Base-by-base conservation (phyloP, 1,140 invertebrate species). In the Hypsibius dujardini region DNA sequence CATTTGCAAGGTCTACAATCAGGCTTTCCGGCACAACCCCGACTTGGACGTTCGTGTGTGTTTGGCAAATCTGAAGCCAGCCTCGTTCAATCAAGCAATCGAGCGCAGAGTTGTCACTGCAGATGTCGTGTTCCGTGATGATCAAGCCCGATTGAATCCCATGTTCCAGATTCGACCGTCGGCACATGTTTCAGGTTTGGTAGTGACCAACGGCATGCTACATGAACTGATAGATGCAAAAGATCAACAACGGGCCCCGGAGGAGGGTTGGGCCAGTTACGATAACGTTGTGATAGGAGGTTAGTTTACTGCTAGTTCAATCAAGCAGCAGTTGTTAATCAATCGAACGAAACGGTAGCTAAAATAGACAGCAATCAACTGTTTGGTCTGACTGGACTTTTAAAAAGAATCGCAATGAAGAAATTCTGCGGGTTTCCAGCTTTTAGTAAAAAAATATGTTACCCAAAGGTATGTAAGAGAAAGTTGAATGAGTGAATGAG, bases 201-300 rank as follows among this genome's bases (percentile, higher is more conserved):
- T 56, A 56, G 7, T 56, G 7, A 56, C n/a, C n/a, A 56, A 12
- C n/a, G 7, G n/a, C n/a, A 7, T 56, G n/a, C 7, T 56, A 7
- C 50, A 7, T n/a, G 50, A 12, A n/a, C 7, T 56, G 50, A 56
- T 28, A n/a, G 50, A 56, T 0, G 7, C 50, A 56, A n/a, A 12
- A 12, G 50, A n/a, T 56, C 7, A 76, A 46, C 42, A 71, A 1
- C 50, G 74, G 56, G 72, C 76, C 59, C 70, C 75, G 14, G 70
- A 77, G 14, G 72, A 73, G 12, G 50, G 70, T 3, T 62, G 59
- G 69, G 72, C 40, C 45, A 50, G 45, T 45, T 47, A 71, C 45
- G 28, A 62, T 40, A 46, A 42, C 40, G 40, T 46, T 3, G 47
- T 72, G 45, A 46, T 72, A 15, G 42, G 42, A 72, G 42, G 28